Evolutionary conservation across 2,888 invertebrate species (phyloP).

Genomic region (Microctonus brassicae): DNA sequence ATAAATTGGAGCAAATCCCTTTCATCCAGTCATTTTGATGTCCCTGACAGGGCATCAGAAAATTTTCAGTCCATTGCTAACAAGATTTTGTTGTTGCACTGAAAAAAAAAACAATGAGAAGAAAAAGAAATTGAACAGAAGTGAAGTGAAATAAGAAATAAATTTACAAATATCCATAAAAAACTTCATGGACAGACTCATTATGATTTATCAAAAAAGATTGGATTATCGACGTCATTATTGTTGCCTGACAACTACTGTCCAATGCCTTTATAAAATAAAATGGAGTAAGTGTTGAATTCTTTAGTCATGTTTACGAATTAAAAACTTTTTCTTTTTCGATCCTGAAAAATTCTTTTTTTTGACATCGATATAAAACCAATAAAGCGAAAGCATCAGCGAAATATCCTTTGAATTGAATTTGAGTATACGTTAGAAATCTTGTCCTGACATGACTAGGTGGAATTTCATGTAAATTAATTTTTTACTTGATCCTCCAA

Average conservation of each 20-base stretch:
- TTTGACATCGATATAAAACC: neutral
- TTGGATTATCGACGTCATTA: neutral
- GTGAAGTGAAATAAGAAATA: neutral
- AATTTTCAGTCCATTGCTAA: neutral
- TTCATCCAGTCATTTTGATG: neutral
- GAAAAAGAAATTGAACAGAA: neutral
- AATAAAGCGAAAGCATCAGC: constrained; percentile 19
- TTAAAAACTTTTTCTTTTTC: neutral
- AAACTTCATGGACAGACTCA: neutral
- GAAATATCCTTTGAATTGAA: constrained; percentile 8
- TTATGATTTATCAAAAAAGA: neutral
- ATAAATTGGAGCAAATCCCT: neutral
- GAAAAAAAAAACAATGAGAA: neutral
- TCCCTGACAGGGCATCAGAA: neutral
- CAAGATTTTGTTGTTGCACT: neutral
- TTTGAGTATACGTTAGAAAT: constrained; percentile 16
- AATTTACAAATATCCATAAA: neutral
- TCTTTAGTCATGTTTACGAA: neutral
- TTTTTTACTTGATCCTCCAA: neutral
- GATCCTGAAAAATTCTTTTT: neutral
- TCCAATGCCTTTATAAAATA: neutral
- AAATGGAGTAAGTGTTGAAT: neutral
- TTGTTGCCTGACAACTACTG: neutral
- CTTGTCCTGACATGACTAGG: neutral
- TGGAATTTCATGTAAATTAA: constrained; percentile 12